A percentile compares a stretch with the other conserved stretches of the same genome.
Evolutionary conservation across 2,113 vertebrate species (phyloP).

Genomic region (Chrysochloris asiatica): DNA sequence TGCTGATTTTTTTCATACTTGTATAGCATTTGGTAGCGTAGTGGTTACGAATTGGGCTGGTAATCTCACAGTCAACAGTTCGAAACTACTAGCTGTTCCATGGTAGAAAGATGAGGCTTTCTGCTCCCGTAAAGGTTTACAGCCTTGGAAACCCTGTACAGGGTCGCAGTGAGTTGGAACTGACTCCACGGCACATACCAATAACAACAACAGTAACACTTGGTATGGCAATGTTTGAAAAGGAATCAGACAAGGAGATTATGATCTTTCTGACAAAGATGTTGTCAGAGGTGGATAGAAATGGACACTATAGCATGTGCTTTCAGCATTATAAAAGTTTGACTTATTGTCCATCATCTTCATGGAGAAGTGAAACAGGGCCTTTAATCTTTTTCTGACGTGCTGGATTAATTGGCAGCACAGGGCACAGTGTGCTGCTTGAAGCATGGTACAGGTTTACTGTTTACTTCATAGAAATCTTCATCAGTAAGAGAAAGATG

Average conservation of each 20-base stretch:
- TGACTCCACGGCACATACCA: too few species aligned
- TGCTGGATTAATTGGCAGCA: constrained; percentile 13
- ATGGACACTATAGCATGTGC: neutral
- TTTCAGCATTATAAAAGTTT: constrained; percentile 3
- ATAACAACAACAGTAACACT: too few species aligned
- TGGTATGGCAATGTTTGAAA: neutral
- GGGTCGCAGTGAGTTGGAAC: too few species aligned
- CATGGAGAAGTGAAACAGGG: neutral
- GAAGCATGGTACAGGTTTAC: neutral
- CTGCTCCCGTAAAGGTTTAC: too few species aligned
- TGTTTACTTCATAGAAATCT: constrained; percentile 9
- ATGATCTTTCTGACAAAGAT: neutral
- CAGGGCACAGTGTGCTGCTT: neutral
- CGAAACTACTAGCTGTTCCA: too few species aligned
- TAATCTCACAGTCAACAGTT: too few species aligned
- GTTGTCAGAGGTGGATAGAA: neutral
- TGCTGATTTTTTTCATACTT: neutral
- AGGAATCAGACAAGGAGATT: neutral
- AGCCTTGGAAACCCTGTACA: too few species aligned
- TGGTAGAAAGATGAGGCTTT: too few species aligned
- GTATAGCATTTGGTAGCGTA: too few species aligned
- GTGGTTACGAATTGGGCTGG: too few species aligned
- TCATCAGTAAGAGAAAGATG: constrained; percentile 32
- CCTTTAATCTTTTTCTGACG: constrained; percentile 15
- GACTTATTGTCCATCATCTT: neutral